Conservation (phyloP, 2,113 vertebrate species). For the Sisor rabdophorus region DNA sequence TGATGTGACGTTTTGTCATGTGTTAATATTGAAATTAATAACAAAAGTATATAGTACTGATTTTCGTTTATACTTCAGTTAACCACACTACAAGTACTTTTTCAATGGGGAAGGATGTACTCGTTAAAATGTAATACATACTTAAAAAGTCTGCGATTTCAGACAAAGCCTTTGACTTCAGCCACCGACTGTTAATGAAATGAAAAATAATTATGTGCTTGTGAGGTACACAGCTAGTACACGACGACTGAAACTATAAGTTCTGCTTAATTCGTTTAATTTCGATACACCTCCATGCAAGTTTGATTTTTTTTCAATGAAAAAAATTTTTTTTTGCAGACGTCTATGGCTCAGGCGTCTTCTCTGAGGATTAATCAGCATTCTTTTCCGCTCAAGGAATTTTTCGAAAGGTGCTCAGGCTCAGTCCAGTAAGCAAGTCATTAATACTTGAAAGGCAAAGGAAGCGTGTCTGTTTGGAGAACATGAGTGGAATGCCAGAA, state of each 20-base stretch:
- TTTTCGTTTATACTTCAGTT: no score
- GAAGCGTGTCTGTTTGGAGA: conserved; percentile 41
- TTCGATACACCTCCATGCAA: neutral
- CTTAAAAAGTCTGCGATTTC: no score
- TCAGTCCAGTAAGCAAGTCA: conserved; percentile 41
- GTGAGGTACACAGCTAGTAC: conserved; percentile 9
- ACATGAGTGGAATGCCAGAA: conserved; percentile 37
- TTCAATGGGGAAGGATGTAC: no score
- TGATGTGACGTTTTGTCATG: no score
- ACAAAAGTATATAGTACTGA: no score
- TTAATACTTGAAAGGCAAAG: conserved; percentile 45
- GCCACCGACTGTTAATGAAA: neutral
- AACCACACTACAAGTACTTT: no score
- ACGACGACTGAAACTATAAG: neutral
- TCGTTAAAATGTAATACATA: no score
- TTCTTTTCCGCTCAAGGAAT: conserved; percentile 42
- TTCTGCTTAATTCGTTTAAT: conserved; percentile 12
- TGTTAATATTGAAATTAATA: no score
- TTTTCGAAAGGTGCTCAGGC: conserved; percentile 29
- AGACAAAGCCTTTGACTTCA: neutral
- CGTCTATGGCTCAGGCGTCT: conserved; percentile 31
- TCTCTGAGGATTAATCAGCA: conserved; percentile 41
- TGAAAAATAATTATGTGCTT: conserved; percentile 12
- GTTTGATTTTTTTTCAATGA: conserved; percentile 31
- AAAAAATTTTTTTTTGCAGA: conserved; percentile 22